phyloP scores from a whole-genome alignment of 2,113 vertebrate genomes.

The Gambusia affinis region DNA sequence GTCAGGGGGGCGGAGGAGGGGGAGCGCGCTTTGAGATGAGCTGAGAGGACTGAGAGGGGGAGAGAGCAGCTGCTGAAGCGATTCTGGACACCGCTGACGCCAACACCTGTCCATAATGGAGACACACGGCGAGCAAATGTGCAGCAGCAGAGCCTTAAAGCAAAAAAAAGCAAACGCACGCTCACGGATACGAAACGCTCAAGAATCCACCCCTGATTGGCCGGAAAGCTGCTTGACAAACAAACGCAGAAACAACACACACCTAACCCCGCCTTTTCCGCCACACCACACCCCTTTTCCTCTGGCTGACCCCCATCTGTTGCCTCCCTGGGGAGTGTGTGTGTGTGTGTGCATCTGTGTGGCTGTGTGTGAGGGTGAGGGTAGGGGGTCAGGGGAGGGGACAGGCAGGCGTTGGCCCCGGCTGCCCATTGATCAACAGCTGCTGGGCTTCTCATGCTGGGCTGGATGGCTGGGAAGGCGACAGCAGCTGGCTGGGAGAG shows the following conservation, averaged over 20 bases:
- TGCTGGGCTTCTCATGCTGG: conserved; percentile 81
- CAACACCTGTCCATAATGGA: conserved; percentile 82
- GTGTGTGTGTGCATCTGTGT: conserved; percentile 52
- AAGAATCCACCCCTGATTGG: neutral
- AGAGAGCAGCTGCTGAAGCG: conserved; percentile 78
- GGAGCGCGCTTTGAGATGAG: conserved; percentile 34
- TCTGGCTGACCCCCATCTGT: conserved; percentile 76
- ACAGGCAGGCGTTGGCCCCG: conserved; percentile 75
- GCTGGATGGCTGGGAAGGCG: conserved; percentile 68
- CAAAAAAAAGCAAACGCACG: neutral
- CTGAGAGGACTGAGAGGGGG: conserved; percentile 43
- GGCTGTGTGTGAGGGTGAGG: conserved; percentile 59
- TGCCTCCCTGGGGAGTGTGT: conserved; percentile 69
- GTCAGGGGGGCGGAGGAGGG: conserved; percentile 55
- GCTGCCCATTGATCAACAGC: conserved; percentile 82
- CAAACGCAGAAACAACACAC: conserved; percentile 36
- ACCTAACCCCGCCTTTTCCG: conserved; percentile 66
- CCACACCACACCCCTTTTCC: conserved; percentile 65
- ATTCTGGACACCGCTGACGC: conserved; percentile 80
- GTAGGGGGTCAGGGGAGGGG: conserved; percentile 73
- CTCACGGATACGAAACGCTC: conserved; percentile 7
- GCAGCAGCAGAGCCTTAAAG: conserved; percentile 56
- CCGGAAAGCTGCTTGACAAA: conserved; percentile 17
- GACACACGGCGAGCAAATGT: conserved; percentile 81
- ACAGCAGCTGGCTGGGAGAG: conserved; percentile 70